phyloP scores from a whole-genome alignment of 2,797 vertebrate species.

The Hafferia zeledoni region DNA sequence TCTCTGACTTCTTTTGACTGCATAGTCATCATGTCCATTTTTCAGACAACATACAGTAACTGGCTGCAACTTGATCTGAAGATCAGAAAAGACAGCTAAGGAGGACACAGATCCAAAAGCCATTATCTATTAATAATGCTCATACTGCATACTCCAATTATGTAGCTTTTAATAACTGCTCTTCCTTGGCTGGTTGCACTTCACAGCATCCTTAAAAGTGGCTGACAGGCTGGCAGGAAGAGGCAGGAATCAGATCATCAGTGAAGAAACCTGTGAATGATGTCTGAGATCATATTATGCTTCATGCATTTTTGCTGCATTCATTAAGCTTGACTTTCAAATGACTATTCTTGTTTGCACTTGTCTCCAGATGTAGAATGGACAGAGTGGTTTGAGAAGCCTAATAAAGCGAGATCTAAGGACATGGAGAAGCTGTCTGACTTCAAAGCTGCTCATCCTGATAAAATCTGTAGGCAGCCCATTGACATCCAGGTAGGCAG shows the following conservation, averaged over 20 bases:
- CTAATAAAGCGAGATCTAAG: constrained; percentile 83
- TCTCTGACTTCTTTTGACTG: neutral
- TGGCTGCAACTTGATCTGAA: neutral
- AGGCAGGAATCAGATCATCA: neutral
- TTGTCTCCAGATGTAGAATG: constrained; percentile 89
- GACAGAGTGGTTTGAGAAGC: constrained; percentile 92
- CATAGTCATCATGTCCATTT: neutral
- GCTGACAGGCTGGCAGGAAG: constrained; percentile 1
- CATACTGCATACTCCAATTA: neutral
- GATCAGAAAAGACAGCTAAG: neutral
- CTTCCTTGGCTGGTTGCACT: neutral
- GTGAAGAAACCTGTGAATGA: neutral
- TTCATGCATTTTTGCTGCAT: neutral
- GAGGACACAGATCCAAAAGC: neutral
- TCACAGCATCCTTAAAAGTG: neutral
- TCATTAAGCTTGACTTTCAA: neutral
- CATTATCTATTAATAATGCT: constrained; percentile 13
- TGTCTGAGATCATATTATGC: neutral
- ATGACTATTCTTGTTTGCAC: neutral
- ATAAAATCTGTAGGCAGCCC: constrained; percentile 86
- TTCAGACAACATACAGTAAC: neutral
- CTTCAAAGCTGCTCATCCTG: constrained; percentile 83
- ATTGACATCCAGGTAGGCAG: constrained; percentile 88
- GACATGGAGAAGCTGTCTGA: constrained; percentile 92
- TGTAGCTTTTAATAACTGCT: neutral